A percentile compares a stretch with the other conserved stretches of the same genome.
Conservation (phyloP, 2,888 invertebrate genomes). For the Dilophus febrilis region DNA sequence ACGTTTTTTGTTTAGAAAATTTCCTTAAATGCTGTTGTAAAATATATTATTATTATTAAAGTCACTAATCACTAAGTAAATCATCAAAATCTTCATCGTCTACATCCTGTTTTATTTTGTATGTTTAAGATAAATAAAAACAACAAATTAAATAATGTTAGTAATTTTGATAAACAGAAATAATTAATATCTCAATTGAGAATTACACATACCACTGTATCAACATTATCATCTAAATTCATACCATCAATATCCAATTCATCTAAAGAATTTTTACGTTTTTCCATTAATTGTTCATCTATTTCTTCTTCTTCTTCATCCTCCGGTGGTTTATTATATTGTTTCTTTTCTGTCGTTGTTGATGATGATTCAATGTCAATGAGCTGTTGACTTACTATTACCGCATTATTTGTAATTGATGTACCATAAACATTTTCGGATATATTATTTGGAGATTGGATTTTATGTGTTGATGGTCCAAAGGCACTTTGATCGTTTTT, state of each 20-base stretch:
- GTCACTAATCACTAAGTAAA: conserved; percentile 40
- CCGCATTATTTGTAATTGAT: too few relatives aligned
- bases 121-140: conserved; percentile 13
- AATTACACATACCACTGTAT: conserved; percentile 56
- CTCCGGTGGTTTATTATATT: conserved; percentile 4
- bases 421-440: too few relatives aligned
- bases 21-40: conserved; percentile 1
- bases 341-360: conserved; percentile 1
- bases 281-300: conserved; percentile 15
- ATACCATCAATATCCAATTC: conserved; percentile 73
- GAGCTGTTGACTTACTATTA: too few relatives aligned
- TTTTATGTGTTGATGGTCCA: too few relatives aligned
- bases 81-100: conserved; percentile 37
- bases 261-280: conserved; percentile 28
- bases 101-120: conserved; percentile 47
- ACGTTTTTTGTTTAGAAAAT: too few relatives aligned
- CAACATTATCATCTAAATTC: conserved; percentile 61
- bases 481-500: too few relatives aligned
- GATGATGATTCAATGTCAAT: conserved; percentile 5
- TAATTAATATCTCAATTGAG: too few relatives aligned
- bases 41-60: too few relatives aligned
- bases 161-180: not conserved
- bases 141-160: not conserved
- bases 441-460: too few relatives aligned
- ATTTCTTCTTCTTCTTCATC: conserved; percentile 6